phyloP scores from a whole-genome alignment of 1,140 invertebrate genomes.

The Hypsibius dujardini region DNA sequence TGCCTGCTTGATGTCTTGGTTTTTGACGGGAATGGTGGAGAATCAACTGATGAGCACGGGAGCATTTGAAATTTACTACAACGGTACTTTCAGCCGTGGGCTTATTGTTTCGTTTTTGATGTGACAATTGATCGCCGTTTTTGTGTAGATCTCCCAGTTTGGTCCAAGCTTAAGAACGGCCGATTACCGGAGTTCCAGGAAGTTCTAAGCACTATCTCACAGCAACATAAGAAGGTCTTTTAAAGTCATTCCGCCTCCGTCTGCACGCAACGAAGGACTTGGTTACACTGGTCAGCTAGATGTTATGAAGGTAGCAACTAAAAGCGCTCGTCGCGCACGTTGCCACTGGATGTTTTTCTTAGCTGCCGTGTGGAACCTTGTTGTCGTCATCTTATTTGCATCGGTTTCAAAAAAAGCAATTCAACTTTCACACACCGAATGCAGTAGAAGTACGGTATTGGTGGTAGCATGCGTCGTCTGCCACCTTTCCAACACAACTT shows the following conservation, averaged over 20 bases:
- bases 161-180: constrained; percentile 94
- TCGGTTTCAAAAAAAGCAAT: too few relatives aligned
- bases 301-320: constrained; percentile 1
- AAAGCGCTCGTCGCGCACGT: neutral
- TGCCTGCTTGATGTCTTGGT: constrained; percentile 86
- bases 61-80: constrained; percentile 91
- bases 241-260: neutral
- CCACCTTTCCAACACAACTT: too few relatives aligned
- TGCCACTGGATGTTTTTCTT: neutral
- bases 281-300: neutral
- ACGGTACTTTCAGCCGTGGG: constrained; percentile 43
- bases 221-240: neutral
- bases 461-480: too few relatives aligned
- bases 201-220: neutral
- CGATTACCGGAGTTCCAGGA: constrained; percentile 85
- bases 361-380: neutral
- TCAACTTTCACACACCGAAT: too few relatives aligned
- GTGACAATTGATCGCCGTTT: constrained; percentile 19
- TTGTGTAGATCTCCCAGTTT: constrained; percentile 73
- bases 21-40: constrained; percentile 79
- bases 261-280: too few relatives aligned
- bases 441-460: too few relatives aligned
- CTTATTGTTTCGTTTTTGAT: constrained; percentile 22
- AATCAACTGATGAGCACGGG: constrained; percentile 83
- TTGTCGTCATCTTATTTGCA: neutral